Conservation (phyloP, 2,888 invertebrate species). For the Amphiduros pacificus region DNA sequence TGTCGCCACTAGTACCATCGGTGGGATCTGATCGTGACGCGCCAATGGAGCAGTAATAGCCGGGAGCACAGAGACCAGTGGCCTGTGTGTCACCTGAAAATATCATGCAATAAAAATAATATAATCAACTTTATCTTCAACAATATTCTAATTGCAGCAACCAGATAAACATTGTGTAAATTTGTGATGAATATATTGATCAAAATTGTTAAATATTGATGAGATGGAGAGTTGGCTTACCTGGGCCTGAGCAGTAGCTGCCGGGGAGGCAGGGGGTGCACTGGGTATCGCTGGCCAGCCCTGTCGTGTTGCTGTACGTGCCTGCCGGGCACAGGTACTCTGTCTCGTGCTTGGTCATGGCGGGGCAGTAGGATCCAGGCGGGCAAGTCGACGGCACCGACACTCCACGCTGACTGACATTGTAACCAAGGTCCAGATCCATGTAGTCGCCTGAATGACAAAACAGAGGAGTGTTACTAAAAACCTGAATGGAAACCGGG, state of each 20-base stretch:
- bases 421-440: slow-evolving; percentile 34
- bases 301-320: slow-evolving; percentile 49
- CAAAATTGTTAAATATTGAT: too few relatives aligned
- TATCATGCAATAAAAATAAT: too few relatives aligned
- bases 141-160: too few relatives aligned
- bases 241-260: slow-evolving; percentile 48
- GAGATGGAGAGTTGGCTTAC: slow-evolving; percentile 34
- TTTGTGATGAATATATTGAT: too few relatives aligned
- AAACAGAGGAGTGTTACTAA: too few relatives aligned
- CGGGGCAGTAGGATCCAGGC: slow-evolving; percentile 50
- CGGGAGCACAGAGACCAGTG: slow-evolving; percentile 43
- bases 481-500: too few relatives aligned
- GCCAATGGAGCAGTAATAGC: slow-evolving; percentile 48
- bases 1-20: slow-evolving; percentile 45
- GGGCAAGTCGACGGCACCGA: slow-evolving; percentile 49
- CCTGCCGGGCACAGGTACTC: slow-evolving; percentile 51
- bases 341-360: slow-evolving; percentile 39
- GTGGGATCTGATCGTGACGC: slow-evolving; percentile 47
- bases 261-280: slow-evolving; percentile 54
- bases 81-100: slow-evolving; percentile 48
- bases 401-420: slow-evolving; percentile 38
- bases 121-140: too few relatives aligned
- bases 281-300: slow-evolving; percentile 40
- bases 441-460: slow-evolving; percentile 45
- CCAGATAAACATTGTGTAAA: too few relatives aligned